Conservation (phyloP, 2,113 vertebrate species). For the Rhinichthys klamathensis region DNA sequence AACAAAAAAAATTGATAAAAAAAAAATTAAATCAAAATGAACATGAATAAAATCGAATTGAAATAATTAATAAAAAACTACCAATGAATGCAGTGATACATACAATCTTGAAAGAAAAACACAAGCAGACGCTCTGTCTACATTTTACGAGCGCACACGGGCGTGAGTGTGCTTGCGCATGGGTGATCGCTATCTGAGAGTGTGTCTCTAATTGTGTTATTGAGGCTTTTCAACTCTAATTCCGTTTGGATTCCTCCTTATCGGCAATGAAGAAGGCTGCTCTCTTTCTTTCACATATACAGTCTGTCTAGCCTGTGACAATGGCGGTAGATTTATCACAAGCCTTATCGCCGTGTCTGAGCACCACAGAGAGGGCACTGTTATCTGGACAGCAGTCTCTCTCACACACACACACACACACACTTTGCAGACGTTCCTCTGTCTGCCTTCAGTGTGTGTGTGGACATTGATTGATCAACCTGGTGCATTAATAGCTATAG, state of each 20-base stretch:
- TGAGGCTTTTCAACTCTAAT: conserved; percentile 23
- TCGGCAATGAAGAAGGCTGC: conserved; percentile 25
- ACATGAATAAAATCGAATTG: no score
- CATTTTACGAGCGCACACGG: background rate
- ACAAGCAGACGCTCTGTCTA: background rate
- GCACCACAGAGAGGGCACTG: conserved; percentile 15
- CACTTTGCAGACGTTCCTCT: background rate
- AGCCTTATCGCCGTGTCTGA: conserved; percentile 39
- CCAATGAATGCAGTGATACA: no score
- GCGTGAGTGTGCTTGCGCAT: background rate
- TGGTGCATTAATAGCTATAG: conserved; percentile 2
- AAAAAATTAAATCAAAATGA: no score
- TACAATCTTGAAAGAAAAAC: background rate
- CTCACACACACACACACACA: background rate
- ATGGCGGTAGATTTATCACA: conserved; percentile 36
- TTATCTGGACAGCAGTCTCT: conserved; percentile 17
- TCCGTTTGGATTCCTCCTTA: conserved; percentile 20
- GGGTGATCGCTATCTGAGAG: background rate
- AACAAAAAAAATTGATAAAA: no score
- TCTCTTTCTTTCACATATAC: conserved; percentile 21
- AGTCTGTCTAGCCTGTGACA: conserved; percentile 28
- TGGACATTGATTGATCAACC: conserved; percentile 32
- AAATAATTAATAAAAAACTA: no score
- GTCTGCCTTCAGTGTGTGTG: conserved; percentile 26
- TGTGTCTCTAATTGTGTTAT: background rate